Conservation (phyloP, 2,113 vertebrate species). For the Thalassoma bifasciatum region DNA sequence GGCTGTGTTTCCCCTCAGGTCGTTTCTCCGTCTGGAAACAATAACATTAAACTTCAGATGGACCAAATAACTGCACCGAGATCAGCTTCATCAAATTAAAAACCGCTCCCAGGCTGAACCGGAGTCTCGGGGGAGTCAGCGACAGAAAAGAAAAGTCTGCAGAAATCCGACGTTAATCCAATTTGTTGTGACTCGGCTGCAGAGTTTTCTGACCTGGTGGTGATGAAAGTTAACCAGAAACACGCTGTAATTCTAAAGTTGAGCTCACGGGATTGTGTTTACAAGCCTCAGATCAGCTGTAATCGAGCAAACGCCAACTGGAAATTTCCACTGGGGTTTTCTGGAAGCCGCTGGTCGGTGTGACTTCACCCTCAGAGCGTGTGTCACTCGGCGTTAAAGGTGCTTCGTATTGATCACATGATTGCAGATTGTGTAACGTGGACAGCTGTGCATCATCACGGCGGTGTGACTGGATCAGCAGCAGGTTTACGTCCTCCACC, state of each 20-base stretch:
- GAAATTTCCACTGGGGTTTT: background rate
- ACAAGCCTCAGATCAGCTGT: conserved; percentile 12
- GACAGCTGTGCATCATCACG: conserved; percentile 32
- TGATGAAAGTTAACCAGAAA: conserved; percentile 16
- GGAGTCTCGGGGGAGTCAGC: too few relatives aligned
- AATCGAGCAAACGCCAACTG: background rate
- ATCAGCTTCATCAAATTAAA: background rate
- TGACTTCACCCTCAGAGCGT: background rate
- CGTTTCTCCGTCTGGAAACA: conserved; percentile 17
- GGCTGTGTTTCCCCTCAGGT: conserved; percentile 23
- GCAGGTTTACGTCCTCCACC: conserved; percentile 29
- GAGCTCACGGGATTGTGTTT: conserved; percentile 12
- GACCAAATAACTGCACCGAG: background rate
- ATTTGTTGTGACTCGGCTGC: conserved; percentile 32
- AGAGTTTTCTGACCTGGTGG: conserved; percentile 14
- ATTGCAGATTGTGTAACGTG: background rate
- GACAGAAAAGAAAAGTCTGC: background rate
- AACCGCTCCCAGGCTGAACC: background rate
- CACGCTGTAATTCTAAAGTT: conserved; percentile 2
- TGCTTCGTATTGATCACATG: conserved; percentile 32
- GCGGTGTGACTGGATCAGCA: conserved; percentile 40
- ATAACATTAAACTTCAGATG: background rate
- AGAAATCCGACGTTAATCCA: background rate
- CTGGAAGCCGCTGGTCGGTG: background rate
- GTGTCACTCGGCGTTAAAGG: conserved; percentile 26